These are phyloP conservation scores for Agonopterix alstromeriana DNA, from an alignment of 2,888 invertebrate species.

Conservation along the genomic window DNA sequence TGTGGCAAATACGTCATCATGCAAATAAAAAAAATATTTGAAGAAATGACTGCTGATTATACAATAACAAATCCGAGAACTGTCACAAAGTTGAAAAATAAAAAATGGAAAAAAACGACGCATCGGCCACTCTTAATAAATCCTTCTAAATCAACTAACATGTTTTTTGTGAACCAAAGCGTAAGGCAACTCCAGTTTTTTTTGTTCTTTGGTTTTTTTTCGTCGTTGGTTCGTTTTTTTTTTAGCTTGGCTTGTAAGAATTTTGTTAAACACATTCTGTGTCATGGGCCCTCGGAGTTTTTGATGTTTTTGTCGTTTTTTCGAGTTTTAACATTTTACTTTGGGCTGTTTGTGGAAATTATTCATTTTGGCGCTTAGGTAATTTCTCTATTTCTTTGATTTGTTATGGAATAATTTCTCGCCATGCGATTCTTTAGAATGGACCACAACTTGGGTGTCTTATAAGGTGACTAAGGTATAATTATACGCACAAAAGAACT, in stretches of 20 bases:
- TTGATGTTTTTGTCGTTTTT: conserved; percentile 14
- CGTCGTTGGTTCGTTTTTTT: conserved; percentile 18
- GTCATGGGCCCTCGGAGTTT: conserved; percentile 23
- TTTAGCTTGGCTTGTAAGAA: conserved; percentile 30
- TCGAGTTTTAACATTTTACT: background rate
- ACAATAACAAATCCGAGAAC: background rate
- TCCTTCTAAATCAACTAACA: conserved; percentile 27
- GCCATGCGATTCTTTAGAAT: too few relatives aligned
- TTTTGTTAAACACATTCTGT: conserved; percentile 40
- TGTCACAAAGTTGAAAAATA: background rate
- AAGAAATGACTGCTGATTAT: too few relatives aligned
- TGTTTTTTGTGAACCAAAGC: conserved; percentile 17
- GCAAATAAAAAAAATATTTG: too few relatives aligned
- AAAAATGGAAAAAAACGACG: background rate
- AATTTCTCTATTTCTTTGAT: too few relatives aligned
- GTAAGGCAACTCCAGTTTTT: conserved; percentile 8
- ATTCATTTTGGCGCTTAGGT: too few relatives aligned
- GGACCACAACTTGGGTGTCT: too few relatives aligned
- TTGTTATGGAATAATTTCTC: too few relatives aligned
- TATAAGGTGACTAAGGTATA: too few relatives aligned
- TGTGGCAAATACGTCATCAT: too few relatives aligned
- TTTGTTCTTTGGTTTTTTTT: conserved; percentile 7
- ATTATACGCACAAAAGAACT: too few relatives aligned
- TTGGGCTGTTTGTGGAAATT: background rate
- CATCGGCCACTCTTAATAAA: conserved; percentile 19